Conservation (phyloP, 2,113 vertebrate species). For the Scalopus aquaticus region DNA sequence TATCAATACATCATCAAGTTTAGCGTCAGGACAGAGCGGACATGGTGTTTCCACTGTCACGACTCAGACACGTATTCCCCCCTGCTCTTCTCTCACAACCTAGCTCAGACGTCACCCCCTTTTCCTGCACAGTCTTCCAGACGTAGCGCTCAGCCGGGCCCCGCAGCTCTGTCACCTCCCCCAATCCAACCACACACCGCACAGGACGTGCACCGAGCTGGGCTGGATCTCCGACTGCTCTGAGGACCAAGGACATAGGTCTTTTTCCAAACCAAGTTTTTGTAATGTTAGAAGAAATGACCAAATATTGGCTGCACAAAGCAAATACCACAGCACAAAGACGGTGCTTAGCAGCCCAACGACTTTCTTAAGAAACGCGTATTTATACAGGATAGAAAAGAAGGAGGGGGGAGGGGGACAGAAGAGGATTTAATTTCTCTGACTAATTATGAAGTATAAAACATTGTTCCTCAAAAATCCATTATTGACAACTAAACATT, state of each 20-base stretch:
- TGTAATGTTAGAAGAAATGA: not conserved
- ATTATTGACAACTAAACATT: not conserved
- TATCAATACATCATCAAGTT: not conserved
- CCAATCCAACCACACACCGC: not conserved
- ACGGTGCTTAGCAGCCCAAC: not conserved
- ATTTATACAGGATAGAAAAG: not conserved
- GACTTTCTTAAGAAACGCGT: not conserved
- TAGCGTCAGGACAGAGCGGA: not conserved
- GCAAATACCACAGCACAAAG: not conserved
- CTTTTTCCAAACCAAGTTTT: not conserved
- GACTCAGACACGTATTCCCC: not conserved
- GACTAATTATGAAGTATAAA: not conserved
- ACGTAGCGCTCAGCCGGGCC: fast-evolving
- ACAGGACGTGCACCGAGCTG: too few species aligned
- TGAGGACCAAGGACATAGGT: not conserved
- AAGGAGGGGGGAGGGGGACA: fast-evolving
- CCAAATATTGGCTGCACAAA: not conserved
- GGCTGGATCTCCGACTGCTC: not conserved
- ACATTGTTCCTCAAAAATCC: not conserved
- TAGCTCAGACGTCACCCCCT: not conserved
- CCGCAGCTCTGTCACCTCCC: not conserved
- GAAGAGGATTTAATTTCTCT: not conserved
- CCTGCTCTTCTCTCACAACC: not conserved
- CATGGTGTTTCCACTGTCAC: not conserved
- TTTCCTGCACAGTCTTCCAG: not conserved